These are phyloP conservation scores for Oreochromis spilurus DNA, from an alignment of 2,113 vertebrate genomes.

Conservation along the genomic window DNA sequence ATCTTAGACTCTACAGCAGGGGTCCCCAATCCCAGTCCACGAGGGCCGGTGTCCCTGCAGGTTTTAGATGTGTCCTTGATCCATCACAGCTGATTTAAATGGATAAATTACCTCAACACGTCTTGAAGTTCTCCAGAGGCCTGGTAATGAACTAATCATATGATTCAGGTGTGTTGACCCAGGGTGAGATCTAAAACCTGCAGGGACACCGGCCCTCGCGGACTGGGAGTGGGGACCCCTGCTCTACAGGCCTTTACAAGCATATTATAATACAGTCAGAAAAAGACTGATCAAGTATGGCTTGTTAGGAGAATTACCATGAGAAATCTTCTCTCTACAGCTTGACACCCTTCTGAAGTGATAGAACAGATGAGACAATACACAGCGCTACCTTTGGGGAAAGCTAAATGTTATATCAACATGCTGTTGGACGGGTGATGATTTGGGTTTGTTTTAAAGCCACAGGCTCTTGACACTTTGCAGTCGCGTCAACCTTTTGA, in stretches of 20 bases:
- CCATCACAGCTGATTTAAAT: no score
- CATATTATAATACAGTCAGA: background rate
- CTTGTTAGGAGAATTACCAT: background rate
- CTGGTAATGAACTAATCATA: no score
- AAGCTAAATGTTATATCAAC: background rate
- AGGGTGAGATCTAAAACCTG: no score
- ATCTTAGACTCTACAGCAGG: background rate
- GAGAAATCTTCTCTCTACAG: background rate
- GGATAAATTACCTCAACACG: no score
- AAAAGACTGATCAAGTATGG: background rate
- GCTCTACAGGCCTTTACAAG: background rate
- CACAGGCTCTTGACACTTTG: fast-evolving
- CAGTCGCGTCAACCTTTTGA: background rate
- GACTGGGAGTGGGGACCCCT: no score
- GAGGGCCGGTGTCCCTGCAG: no score
- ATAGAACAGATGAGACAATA: background rate
- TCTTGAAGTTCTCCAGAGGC: no score
- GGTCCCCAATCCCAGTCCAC: no score
- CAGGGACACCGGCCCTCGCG: no score
- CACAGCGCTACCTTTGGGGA: background rate
- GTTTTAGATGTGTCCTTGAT: no score
- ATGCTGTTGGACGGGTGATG: fast-evolving
- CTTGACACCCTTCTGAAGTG: background rate
- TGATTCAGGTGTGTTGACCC: no score
- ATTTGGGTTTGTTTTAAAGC: background rate